Conservation (phyloP, 1,140 invertebrate genomes). For the Sycobia sp. region DNA sequence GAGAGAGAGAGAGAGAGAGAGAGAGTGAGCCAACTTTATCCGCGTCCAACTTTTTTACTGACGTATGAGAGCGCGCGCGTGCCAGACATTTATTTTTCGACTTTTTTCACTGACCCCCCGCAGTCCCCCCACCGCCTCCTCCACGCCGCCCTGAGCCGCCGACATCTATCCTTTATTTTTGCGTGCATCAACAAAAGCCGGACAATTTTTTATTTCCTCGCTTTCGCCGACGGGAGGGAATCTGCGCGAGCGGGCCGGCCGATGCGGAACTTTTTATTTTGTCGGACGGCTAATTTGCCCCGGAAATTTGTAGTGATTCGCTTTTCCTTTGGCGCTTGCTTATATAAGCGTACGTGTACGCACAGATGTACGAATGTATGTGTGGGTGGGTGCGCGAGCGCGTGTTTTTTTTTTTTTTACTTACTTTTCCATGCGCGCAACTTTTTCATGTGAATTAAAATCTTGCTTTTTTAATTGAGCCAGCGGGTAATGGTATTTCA, state of each 20-base stretch:
- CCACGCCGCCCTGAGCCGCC: no score
- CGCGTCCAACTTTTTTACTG: constrained; percentile 25
- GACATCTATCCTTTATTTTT: no score
- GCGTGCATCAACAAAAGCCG: constrained; percentile 8
- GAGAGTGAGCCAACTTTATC: constrained; percentile 27
- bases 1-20: no score
- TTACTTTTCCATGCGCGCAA: no score
- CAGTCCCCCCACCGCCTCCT: background rate
- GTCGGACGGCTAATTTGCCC: constrained; percentile 18
- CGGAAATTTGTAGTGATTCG: constrained; percentile 2
- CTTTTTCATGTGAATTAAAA: no score
- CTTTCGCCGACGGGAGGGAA: background rate
- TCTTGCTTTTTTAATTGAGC: no score
- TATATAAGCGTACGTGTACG: no score
- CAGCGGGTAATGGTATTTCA: no score
- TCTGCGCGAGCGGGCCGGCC: background rate
- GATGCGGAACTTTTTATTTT: constrained; percentile 26
- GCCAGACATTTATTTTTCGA: background rate
- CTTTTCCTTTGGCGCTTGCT: no score
- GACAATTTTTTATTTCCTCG: background rate
- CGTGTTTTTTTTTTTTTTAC: no score
- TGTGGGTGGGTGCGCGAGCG: no score
- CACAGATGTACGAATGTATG: no score
- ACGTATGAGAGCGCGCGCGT: background rate
- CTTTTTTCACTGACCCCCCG: background rate